Conservation (phyloP, 2,888 invertebrate species). For the Mycalesis mineus region DNA sequence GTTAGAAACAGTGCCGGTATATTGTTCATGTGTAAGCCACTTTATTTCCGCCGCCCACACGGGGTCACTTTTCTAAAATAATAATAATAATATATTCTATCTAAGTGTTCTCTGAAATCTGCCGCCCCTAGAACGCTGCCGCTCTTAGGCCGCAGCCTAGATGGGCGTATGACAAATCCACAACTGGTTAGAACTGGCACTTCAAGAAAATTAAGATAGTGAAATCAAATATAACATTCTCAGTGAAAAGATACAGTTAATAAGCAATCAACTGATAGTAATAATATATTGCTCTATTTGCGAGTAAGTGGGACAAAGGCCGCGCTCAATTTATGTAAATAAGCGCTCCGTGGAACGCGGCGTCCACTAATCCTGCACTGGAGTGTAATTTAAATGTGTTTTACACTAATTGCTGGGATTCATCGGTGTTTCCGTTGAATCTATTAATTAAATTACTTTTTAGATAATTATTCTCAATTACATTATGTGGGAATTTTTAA, state of each 20-base stretch:
- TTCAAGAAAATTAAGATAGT: too few species aligned
- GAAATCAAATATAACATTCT: background rate
- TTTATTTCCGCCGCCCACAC: too few species aligned
- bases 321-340: conserved; percentile 21
- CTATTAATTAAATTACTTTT: background rate
- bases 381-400: conserved; percentile 8
- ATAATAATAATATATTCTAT: too few species aligned
- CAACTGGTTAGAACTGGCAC: too few species aligned
- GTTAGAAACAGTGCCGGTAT: too few species aligned
- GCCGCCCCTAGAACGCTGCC: too few species aligned
- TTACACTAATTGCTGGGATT: conserved; percentile 3
- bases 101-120: too few species aligned
- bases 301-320: background rate
- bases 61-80: too few species aligned
- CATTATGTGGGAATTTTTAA: too few species aligned
- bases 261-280: background rate
- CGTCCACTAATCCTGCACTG: conserved; percentile 10
- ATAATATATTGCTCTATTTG: background rate
- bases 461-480: background rate
- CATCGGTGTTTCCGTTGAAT: background rate
- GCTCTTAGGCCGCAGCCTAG: too few species aligned
- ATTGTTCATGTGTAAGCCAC: too few species aligned
- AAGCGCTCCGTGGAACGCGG: conserved; percentile 9
- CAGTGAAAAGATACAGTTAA: background rate
- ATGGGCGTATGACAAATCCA: too few species aligned